A percentile compares a stretch with the other conserved stretches of the same genome.
Conservation (phyloP, 2,113 vertebrate genomes). For the Chionomys nivalis region DNA sequence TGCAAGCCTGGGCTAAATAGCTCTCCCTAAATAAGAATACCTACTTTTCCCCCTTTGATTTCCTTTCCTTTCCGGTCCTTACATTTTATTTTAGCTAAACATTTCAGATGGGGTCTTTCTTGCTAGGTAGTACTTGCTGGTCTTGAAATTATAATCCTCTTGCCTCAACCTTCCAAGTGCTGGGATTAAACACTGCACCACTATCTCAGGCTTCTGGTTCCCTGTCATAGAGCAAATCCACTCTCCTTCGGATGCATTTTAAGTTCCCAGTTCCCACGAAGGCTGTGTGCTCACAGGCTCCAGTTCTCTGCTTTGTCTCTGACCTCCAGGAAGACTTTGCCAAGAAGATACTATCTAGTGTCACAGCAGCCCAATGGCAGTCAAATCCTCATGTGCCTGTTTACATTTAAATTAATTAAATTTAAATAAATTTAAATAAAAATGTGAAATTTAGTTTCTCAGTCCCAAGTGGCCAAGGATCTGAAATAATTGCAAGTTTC, state of each 20-base stretch:
- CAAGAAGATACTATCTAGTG: neutral
- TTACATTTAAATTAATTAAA: slow-evolving; percentile 30
- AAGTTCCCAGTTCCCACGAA: neutral
- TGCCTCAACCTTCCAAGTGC: neutral
- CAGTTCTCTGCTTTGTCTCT: neutral
- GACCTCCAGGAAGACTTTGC: neutral
- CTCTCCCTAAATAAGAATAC: neutral
- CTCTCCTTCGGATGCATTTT: neutral
- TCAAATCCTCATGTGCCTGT: neutral
- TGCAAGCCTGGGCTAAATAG: neutral
- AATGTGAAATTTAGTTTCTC: slow-evolving; percentile 25
- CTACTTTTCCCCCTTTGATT: neutral
- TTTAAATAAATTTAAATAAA: neutral
- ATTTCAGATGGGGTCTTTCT: neutral
- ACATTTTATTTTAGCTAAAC: neutral
- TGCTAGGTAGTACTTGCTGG: neutral
- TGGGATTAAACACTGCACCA: neutral
- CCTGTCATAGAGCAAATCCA: neutral
- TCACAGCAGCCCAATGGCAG: neutral
- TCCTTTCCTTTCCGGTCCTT: neutral
- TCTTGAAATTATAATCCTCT: neutral
- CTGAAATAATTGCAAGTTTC: neutral
- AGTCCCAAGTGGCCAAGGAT: neutral
- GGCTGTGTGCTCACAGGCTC: neutral
- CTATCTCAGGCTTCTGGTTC: neutral